phyloP scores from a whole-genome alignment of 2,113 vertebrate species.

The Hydropotes inermis region DNA sequence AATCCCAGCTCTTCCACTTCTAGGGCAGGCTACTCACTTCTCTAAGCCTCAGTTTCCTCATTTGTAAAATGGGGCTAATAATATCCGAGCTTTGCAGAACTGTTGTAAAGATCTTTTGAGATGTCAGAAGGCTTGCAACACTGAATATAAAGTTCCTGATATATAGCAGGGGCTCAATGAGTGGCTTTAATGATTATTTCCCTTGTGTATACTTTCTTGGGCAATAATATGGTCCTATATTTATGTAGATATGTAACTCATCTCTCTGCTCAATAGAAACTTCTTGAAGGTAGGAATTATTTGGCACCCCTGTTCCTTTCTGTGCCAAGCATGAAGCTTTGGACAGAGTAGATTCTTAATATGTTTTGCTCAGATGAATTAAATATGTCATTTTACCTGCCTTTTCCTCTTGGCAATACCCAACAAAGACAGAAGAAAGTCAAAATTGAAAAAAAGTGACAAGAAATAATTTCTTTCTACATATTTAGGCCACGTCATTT shows the following conservation, averaged over 20 bases:
- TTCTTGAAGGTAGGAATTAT: background rate
- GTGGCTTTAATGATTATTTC: background rate
- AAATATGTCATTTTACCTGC: background rate
- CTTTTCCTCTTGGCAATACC: slow-evolving; percentile 12
- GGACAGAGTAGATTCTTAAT: background rate
- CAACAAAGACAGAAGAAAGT: slow-evolving; percentile 33
- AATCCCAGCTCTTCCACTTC: slow-evolving; percentile 25
- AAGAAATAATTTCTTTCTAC: background rate
- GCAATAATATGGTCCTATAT: background rate
- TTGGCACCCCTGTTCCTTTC: background rate
- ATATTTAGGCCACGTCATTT: slow-evolving; percentile 13
- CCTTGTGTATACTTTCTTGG: background rate
- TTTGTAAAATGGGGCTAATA: background rate
- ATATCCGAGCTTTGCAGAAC: background rate
- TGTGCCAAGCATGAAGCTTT: background rate
- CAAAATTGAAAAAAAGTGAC: background rate
- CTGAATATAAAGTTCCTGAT: background rate
- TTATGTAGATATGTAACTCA: background rate
- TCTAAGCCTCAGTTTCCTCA: background rate
- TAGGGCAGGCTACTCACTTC: background rate
- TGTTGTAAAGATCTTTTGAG: background rate
- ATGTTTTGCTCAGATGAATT: slow-evolving; percentile 25
- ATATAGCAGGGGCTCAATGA: background rate
- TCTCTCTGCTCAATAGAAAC: background rate
- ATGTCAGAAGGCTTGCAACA: background rate